Percentiles rank a stretch among this genome's conserved stretches.
Evolutionary conservation across 2,888 invertebrate species (phyloP).

Genomic region (Odiellus spinosus): DNA sequence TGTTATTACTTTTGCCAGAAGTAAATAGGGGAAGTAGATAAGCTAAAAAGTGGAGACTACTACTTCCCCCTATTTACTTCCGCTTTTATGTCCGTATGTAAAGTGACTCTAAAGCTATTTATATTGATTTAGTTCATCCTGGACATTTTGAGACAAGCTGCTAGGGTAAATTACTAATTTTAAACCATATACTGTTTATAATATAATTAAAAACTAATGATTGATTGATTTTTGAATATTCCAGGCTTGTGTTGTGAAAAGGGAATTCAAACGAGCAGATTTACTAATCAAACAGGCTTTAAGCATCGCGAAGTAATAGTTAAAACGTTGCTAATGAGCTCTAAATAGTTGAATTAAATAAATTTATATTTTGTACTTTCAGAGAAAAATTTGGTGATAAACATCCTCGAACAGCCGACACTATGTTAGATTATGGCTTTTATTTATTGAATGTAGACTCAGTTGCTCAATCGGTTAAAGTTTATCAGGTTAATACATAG

Average conservation of each 20-base stretch:
- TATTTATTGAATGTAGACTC: conserved; percentile 76
- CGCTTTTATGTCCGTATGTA: no score
- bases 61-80: no score
- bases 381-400: conserved; percentile 35
- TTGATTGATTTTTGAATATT: no score
- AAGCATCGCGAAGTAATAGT: conserved; percentile 39
- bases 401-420: conserved; percentile 72
- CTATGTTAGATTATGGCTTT: conserved; percentile 75
- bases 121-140: not conserved
- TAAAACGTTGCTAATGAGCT: no score
- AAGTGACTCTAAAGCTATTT: no score
- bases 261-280: conserved; percentile 65
- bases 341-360: no score
- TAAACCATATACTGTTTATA: not conserved
- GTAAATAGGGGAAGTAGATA: no score
- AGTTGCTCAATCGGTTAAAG: conserved; percentile 62
- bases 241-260: conserved; percentile 65
- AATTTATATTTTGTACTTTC: conserved; percentile 13
- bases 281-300: conserved; percentile 67
- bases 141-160: no score
- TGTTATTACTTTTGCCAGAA: no score
- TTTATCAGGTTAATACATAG: conserved; percentile 47
- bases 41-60: no score
- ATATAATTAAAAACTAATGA: not conserved
- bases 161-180: not conserved